Evolutionary conservation across 2,113 vertebrate species (phyloP).

Genomic region (Murina feae): DNA sequence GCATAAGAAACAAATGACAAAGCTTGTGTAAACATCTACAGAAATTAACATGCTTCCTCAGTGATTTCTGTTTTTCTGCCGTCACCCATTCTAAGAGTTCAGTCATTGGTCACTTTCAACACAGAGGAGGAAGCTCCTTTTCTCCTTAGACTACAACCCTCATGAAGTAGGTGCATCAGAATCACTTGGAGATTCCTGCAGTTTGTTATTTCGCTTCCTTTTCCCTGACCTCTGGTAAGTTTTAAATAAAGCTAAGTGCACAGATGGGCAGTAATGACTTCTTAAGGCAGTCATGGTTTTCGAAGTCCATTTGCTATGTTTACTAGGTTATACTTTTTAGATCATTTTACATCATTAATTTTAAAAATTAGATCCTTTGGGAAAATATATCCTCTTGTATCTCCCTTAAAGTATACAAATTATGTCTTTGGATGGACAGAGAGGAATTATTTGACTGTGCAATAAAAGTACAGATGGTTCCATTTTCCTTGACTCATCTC

Average conservation of each 20-base stretch:
- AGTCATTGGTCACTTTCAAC: neutral
- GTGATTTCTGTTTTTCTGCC: neutral
- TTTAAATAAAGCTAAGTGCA: neutral
- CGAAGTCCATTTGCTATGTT: neutral
- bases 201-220: neutral
- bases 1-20: neutral
- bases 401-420: constrained; percentile 14
- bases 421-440: constrained; percentile 26
- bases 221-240: neutral
- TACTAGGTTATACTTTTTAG: neutral
- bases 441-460: constrained; percentile 50
- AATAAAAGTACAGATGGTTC: constrained; percentile 66
- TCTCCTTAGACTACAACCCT: no score
- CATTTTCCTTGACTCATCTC: constrained; percentile 63
- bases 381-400: neutral
- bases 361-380: neutral
- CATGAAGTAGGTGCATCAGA: no score
- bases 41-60: neutral
- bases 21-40: neutral
- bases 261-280: neutral
- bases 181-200: neutral
- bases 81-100: neutral
- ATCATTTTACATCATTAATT: neutral
- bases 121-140: neutral
- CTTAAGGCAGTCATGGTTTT: neutral